phyloP scores from a whole-genome alignment of 2,113 vertebrate genomes.

The Dasypus novemcinctus region DNA sequence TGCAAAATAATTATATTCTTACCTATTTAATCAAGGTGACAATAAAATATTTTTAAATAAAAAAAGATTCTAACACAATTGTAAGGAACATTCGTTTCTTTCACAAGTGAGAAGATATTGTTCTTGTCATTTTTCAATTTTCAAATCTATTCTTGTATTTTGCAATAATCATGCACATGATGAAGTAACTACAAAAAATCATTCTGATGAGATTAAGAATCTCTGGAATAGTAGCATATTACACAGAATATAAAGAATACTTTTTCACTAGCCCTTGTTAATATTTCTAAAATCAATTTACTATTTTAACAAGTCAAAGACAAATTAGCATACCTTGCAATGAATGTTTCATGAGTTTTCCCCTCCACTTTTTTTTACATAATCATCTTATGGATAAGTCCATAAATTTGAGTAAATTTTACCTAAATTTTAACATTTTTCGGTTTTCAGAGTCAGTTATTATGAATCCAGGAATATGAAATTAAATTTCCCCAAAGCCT shows the following conservation, averaged over 20 bases:
- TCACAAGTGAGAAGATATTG: background rate
- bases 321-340: background rate
- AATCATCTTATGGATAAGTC: background rate
- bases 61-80: background rate
- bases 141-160: background rate
- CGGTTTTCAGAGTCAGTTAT: background rate
- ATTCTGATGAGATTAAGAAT: background rate
- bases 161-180: background rate
- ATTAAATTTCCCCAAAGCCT: background rate
- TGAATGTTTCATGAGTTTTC: background rate
- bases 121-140: background rate
- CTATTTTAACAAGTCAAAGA: background rate
- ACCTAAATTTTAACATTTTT: background rate
- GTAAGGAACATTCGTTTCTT: background rate
- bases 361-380: background rate
- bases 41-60: background rate
- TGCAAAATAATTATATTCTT: background rate
- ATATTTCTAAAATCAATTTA: background rate
- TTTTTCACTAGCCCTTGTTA: background rate
- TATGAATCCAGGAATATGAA: constrained; percentile 9
- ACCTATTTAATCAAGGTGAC: background rate
- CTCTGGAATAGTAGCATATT: background rate
- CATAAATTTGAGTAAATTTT: background rate
- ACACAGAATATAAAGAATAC: background rate
- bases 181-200: background rate